Conservation (phyloP, 2,797 vertebrate species). For the Sarcophilus harrisii region DNA sequence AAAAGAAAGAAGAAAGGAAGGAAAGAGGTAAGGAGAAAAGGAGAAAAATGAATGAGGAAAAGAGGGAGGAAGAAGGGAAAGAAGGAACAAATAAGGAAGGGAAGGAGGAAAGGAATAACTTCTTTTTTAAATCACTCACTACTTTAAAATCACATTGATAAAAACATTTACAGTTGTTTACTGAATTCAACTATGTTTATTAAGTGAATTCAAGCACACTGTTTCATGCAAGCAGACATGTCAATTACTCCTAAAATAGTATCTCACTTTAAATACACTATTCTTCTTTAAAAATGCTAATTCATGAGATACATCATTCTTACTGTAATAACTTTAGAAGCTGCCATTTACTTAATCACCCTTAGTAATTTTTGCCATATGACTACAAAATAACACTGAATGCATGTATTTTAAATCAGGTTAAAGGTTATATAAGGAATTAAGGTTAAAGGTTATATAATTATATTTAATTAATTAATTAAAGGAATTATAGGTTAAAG, state of each 20-base stretch:
- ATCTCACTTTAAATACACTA: background rate
- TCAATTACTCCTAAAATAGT: background rate
- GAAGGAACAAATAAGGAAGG: too few relatives aligned
- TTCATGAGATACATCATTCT: background rate
- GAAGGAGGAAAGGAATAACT: background rate
- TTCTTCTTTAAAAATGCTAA: background rate
- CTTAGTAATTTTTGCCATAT: background rate
- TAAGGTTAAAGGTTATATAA: too few relatives aligned
- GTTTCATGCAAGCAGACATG: background rate
- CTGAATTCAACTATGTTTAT: background rate
- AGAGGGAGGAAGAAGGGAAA: too few relatives aligned
- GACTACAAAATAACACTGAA: background rate
- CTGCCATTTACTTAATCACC: background rate
- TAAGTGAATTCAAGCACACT: background rate
- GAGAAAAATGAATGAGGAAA: too few relatives aligned
- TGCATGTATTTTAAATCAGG: background rate
- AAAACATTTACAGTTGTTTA: background rate
- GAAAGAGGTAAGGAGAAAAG: too few relatives aligned
- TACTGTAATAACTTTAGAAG: background rate
- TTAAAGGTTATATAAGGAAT: too few relatives aligned
- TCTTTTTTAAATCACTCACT: background rate
- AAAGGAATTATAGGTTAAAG: too few relatives aligned
- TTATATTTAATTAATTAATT: too few relatives aligned
- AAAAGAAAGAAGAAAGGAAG: too few relatives aligned
- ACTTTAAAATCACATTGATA: background rate